Percentiles rank a stretch among this genome's conserved stretches.
Conservation (phyloP, 2,888 invertebrate species). For the Eulithis testata region DNA sequence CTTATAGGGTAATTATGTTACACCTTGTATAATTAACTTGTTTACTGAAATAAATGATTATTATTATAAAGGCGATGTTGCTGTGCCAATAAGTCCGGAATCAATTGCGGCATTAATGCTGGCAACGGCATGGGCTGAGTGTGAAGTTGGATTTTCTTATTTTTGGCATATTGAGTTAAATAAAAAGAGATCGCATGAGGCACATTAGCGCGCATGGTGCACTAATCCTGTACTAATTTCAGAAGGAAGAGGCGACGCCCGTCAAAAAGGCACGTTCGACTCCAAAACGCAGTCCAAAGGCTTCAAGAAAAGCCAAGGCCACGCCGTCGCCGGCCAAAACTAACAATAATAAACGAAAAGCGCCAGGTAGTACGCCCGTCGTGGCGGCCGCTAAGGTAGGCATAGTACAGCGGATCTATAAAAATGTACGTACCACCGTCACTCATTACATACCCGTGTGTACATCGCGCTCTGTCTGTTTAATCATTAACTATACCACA, state of each 20-base stretch:
- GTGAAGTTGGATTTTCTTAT: too few relatives aligned
- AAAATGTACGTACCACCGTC: constrained; percentile 84
- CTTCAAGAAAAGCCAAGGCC: constrained; percentile 59
- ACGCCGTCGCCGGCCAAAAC: constrained; percentile 43
- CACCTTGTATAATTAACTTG: too few relatives aligned
- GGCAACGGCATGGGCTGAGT: too few relatives aligned
- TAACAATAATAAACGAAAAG: constrained; percentile 66
- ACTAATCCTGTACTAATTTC: constrained; percentile 32
- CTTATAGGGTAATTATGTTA: too few relatives aligned
- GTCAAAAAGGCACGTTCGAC: constrained; percentile 69
- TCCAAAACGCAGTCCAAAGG: constrained; percentile 74
- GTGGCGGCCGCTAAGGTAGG: constrained; percentile 82
- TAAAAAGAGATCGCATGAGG: neutral
- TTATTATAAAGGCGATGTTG: too few relatives aligned
- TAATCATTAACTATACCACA: neutral
- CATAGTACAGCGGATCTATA: constrained; percentile 85
- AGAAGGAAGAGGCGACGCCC: constrained; percentile 67
- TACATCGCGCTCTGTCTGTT: constrained; percentile 43
- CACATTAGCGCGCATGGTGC: constrained; percentile 1
- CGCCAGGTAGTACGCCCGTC: constrained; percentile 76
- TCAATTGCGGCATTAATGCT: too few relatives aligned
- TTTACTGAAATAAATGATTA: too few relatives aligned
- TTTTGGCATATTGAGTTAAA: neutral
- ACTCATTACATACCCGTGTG: constrained; percentile 72
- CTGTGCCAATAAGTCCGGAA: too few relatives aligned